phyloP scores from a whole-genome alignment of 37 sponge, comb jelly and placozoan genomes.

The Oopsacas minuta region DNA sequence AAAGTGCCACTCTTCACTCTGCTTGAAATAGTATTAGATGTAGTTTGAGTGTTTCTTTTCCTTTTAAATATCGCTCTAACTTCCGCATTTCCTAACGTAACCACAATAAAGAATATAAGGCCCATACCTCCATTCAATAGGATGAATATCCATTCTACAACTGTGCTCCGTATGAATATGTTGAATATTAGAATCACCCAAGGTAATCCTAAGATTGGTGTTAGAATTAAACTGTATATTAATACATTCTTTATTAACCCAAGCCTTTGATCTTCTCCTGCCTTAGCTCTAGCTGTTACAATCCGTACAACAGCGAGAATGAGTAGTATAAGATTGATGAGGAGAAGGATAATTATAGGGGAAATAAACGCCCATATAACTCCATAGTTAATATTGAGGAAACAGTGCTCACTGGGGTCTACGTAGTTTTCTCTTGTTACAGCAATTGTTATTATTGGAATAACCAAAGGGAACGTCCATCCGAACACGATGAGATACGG shows the following conservation, averaged over 20 bases:
- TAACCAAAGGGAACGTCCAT: too few relatives aligned
- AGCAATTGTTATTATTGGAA: not conserved
- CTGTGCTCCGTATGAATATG: not conserved
- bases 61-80: not conserved
- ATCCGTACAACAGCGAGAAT: not conserved
- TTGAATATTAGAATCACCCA: not conserved
- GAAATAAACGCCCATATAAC: not conserved
- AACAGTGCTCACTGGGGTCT: not conserved
- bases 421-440: not conserved
- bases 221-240: not conserved
- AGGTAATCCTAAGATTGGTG: not conserved
- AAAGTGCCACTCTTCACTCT: too few relatives aligned
- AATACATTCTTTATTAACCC: not conserved
- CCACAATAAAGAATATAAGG: not conserved
- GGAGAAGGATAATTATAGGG: not conserved
- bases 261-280: not conserved
- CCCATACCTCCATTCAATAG: not conserved
- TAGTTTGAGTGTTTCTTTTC: too few relatives aligned
- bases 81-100: not conserved
- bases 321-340: not conserved
- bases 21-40: too few relatives aligned
- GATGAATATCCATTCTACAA: not conserved
- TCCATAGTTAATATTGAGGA: not conserved
- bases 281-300: not conserved
- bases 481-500: too few relatives aligned